Conservation (phyloP, 2,888 invertebrate species). For the Leucania comma region DNA sequence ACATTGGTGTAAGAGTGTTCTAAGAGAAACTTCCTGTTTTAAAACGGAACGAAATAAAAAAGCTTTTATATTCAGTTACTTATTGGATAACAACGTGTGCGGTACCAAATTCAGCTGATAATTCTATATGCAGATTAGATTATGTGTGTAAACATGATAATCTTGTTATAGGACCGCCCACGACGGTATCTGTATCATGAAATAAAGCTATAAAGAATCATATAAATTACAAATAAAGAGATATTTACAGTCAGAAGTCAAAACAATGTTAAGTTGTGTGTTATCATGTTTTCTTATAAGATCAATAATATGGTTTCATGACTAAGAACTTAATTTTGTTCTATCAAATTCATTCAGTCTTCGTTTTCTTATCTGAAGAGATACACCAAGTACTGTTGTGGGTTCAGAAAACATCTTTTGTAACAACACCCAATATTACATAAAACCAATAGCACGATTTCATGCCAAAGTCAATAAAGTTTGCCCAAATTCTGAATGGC, state of each 20-base stretch:
- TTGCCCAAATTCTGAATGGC: conserved; percentile 7
- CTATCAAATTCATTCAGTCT: background rate
- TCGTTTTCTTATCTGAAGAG: background rate
- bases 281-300: background rate
- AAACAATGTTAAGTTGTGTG: conserved; percentile 24
- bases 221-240: conserved; percentile 8
- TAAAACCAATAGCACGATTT: conserved; percentile 18
- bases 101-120: conserved; percentile 73
- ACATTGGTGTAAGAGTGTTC: conserved; percentile 74
- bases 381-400: background rate
- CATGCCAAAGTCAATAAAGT: conserved; percentile 25
- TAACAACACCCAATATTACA: conserved; percentile 12
- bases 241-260: conserved; percentile 21
- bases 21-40: conserved; percentile 75
- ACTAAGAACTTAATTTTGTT: background rate
- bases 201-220: conserved; percentile 14
- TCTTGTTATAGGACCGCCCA: conserved; percentile 47
- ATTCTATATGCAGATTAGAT: conserved; percentile 62
- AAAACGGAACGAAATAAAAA: conserved; percentile 73
- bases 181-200: conserved; percentile 29
- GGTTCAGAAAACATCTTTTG: conserved; percentile 11
- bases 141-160: conserved; percentile 38
- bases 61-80: conserved; percentile 74
- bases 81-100: conserved; percentile 65
- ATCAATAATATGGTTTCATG: background rate